Evolutionary conservation across 2,797 vertebrate genomes (phyloP).

Genomic region (Syndactyla subalaris): DNA sequence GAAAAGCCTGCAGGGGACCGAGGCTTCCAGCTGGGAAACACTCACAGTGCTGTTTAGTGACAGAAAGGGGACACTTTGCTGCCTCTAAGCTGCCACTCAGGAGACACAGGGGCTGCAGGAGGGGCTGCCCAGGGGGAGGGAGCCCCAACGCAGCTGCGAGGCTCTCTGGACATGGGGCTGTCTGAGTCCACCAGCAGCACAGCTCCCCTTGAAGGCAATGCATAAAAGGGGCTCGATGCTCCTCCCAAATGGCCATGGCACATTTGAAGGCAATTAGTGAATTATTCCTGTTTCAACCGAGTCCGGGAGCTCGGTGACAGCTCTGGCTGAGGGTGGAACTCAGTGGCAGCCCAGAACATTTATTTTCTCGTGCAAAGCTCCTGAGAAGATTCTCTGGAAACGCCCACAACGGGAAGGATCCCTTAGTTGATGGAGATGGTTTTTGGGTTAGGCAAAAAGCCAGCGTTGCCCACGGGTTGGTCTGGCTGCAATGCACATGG

Average conservation of each 20-base stretch:
- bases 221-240: rapidly evolving
- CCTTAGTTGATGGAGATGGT: neutral
- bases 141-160: neutral
- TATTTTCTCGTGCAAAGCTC: neutral
- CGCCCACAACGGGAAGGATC: neutral
- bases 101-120: neutral
- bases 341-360: neutral
- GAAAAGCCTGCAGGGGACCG: neutral
- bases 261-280: neutral
- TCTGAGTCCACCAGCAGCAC: neutral
- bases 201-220: neutral
- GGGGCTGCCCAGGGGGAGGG: neutral
- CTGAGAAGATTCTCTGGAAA: neutral
- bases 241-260: neutral
- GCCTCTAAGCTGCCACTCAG: neutral
- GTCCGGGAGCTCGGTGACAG: neutral
- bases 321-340: neutral
- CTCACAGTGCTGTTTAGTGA: neutral
- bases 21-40: constrained; percentile 6
- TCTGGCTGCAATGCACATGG: neutral
- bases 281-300: neutral
- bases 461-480: neutral
- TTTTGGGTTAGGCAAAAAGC: neutral
- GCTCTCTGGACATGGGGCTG: neutral
- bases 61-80: neutral